Evolutionary conservation across 2,888 invertebrate species (phyloP).

Genomic region (Pristionchus fissidentatus): DNA sequence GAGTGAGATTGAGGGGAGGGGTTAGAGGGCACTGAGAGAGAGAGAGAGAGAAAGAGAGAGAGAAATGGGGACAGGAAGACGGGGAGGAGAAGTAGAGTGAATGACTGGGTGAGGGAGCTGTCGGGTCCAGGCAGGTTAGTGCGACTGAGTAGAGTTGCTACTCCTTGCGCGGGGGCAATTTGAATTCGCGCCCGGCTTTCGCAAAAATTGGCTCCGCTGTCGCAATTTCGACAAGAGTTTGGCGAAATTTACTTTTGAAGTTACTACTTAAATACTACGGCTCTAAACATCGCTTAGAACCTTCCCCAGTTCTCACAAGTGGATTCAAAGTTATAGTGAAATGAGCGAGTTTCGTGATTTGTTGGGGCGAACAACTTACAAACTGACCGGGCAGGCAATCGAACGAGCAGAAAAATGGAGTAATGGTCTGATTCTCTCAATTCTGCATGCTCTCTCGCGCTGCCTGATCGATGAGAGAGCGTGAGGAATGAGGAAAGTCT

Average conservation of each 20-base stretch:
- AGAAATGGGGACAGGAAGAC: too few species aligned
- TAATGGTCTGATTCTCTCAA: too few species aligned
- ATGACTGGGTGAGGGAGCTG: too few species aligned
- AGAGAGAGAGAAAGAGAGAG: too few species aligned
- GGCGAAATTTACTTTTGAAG: conserved; percentile 16
- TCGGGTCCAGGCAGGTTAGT: too few species aligned
- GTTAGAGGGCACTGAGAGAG: too few species aligned
- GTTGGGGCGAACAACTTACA: not conserved
- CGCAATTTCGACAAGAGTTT: conserved; percentile 7
- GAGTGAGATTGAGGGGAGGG: too few species aligned
- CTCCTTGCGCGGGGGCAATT: too few species aligned
- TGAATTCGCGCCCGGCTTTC: not conserved
- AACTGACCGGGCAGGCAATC: conserved; percentile 8
- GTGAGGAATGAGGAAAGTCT: not conserved
- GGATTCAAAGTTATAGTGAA: not conserved
- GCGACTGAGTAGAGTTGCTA: too few species aligned
- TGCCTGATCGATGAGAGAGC: not conserved
- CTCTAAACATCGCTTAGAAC: not conserved
- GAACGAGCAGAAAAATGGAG: not conserved
- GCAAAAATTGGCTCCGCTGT: not conserved
- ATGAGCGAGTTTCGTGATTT: not conserved
- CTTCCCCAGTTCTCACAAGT: not conserved
- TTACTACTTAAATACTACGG: not conserved
- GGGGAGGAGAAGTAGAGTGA: too few species aligned
- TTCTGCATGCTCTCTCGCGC: too few species aligned